A percentile compares a stretch with the other conserved stretches of the same genome.
These are phyloP conservation scores for Eulemur rufifrons DNA, from an alignment of 2,113 vertebrate genomes.

Conservation along the genomic window DNA sequence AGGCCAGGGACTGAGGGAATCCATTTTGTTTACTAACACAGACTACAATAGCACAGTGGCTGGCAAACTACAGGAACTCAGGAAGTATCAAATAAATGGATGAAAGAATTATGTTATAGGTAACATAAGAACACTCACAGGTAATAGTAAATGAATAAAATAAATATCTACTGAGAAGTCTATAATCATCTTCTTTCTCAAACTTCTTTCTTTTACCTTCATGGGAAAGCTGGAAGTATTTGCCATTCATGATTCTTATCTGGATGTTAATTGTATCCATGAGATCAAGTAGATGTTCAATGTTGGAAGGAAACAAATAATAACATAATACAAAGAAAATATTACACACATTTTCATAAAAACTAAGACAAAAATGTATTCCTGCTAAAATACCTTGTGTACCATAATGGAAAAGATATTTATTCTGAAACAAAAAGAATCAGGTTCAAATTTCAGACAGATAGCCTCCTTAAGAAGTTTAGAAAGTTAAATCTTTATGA, in stretches of 20 bases:
- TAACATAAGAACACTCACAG: background rate
- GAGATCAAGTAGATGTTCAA: background rate
- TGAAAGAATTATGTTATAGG: background rate
- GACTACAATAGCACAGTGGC: fast-evolving
- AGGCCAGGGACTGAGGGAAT: background rate
- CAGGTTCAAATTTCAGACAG: background rate
- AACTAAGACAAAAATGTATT: background rate
- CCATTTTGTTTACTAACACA: background rate
- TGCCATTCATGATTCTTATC: background rate
- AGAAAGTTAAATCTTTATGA: background rate
- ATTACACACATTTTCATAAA: background rate
- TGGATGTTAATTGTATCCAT: background rate
- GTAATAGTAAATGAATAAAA: background rate
- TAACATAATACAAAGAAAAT: background rate
- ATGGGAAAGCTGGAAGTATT: background rate
- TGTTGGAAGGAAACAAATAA: background rate
- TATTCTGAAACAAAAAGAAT: background rate
- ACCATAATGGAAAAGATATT: background rate
- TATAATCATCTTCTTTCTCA: background rate
- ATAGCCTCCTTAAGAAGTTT: background rate
- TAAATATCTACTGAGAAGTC: background rate
- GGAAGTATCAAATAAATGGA: background rate
- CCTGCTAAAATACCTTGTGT: background rate
- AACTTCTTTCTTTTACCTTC: background rate
- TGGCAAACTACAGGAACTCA: background rate